These are phyloP conservation scores for Podarcis cretensis DNA, from an alignment of 2,113 vertebrate species.

Conservation along the genomic window DNA sequence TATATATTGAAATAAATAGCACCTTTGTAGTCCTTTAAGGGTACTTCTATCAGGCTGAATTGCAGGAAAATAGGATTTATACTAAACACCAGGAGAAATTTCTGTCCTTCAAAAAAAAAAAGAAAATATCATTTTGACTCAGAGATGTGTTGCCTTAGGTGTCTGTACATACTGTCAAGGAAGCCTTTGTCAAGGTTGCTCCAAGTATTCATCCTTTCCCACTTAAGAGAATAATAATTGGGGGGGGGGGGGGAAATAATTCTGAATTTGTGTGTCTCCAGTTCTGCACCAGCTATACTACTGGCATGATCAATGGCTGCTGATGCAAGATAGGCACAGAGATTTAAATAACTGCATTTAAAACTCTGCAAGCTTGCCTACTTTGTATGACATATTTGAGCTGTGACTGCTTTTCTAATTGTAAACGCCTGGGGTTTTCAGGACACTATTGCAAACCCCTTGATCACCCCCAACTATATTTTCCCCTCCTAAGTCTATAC, in stretches of 20 bases:
- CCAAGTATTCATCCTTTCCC: neutral
- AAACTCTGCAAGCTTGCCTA: neutral
- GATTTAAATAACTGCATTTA: neutral
- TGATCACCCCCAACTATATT: neutral
- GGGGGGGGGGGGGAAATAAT: neutral
- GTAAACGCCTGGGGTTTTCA: neutral
- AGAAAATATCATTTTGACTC: neutral
- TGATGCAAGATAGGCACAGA: neutral
- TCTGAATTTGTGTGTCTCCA: neutral
- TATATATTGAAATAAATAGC: neutral
- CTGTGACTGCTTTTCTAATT: neutral
- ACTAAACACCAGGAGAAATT: neutral
- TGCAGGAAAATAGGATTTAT: neutral
- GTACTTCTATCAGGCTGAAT: neutral
- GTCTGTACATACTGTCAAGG: neutral
- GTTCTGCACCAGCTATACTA: neutral
- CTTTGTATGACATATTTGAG: neutral
- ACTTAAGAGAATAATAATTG: neutral
- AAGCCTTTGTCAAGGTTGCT: neutral
- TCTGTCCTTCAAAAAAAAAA: neutral
- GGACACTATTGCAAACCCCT: neutral
- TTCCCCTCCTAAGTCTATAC: neutral
- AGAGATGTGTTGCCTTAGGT: neutral
- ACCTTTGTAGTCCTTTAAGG: neutral
- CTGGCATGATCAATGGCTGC: neutral